phyloP scores from a whole-genome alignment of 2,113 vertebrate genomes.

The Strix uralensis region DNA sequence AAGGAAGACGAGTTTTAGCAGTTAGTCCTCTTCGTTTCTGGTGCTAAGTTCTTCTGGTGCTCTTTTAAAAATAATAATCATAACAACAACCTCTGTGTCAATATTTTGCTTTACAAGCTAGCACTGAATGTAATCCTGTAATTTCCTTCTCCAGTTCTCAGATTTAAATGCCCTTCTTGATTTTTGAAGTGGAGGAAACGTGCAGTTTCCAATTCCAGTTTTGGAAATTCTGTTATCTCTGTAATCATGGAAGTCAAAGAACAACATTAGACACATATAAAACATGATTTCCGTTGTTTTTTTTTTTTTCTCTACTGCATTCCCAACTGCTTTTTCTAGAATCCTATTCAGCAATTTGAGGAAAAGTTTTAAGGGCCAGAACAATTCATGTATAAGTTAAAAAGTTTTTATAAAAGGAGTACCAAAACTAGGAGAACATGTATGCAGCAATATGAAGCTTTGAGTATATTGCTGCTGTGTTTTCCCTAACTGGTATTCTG shows the following conservation, averaged over 20 bases:
- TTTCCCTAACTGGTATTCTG: not conserved
- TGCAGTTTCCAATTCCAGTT: not conserved
- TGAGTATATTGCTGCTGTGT: not conserved
- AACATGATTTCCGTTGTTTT: not conserved
- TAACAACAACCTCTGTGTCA: not conserved
- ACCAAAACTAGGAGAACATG: not conserved
- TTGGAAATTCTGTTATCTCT: not conserved
- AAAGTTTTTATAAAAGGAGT: not conserved
- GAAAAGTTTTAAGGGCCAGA: not conserved
- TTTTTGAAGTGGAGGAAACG: not conserved
- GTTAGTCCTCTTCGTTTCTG: not conserved
- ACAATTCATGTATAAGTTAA: not conserved
- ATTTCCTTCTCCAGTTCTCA: not conserved
- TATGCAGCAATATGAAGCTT: not conserved
- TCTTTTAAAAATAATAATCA: not conserved
- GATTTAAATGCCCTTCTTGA: not conserved
- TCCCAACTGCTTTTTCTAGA: not conserved
- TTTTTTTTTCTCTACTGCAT: not conserved
- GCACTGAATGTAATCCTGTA: not conserved
- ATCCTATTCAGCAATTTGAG: not conserved
- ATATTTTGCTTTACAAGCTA: not conserved
- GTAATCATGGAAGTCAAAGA: not conserved
- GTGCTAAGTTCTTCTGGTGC: not conserved
- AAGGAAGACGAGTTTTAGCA: not conserved
- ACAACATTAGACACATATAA: not conserved